These are phyloP conservation scores for Actinopyga echinites DNA, from an alignment of 53 echinoderm and acorn worm species.

Conservation along the genomic window DNA sequence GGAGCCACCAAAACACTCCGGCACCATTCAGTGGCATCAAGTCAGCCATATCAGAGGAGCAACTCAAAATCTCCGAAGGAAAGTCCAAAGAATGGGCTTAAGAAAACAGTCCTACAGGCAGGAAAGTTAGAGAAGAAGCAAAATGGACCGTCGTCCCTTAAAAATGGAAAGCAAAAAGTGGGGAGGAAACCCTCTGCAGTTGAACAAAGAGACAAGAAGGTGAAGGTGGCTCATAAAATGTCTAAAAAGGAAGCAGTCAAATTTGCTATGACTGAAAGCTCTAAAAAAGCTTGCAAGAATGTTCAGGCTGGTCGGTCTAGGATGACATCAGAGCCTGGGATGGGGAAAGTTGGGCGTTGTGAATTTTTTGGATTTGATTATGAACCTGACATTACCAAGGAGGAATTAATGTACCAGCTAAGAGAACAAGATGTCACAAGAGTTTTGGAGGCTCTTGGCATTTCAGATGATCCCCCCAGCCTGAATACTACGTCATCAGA, in stretches of 20 bases:
- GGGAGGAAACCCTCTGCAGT: background rate
- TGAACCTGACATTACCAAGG: slow-evolving; percentile 51
- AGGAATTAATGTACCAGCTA: slow-evolving; percentile 62
- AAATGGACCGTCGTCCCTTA: background rate
- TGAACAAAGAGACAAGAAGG: slow-evolving; percentile 13
- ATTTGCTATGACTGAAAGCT: slow-evolving; percentile 35
- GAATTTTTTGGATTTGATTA: slow-evolving; percentile 40
- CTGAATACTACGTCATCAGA: slow-evolving; percentile 23
- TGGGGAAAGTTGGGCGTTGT: slow-evolving; percentile 17
- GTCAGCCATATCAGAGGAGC: slow-evolving; percentile 18
- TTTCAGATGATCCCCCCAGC: slow-evolving; percentile 52
- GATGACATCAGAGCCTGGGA: slow-evolving; percentile 21
- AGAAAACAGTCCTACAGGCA: background rate
- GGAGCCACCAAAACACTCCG: background rate
- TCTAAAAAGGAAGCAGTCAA: slow-evolving; percentile 26
- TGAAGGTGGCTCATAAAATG: background rate
- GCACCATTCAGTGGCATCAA: slow-evolving; percentile 33
- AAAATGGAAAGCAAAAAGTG: background rate
- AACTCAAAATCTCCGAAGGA: background rate
- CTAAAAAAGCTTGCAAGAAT: background rate
- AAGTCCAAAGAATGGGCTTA: slow-evolving; percentile 12
- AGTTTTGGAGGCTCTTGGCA: slow-evolving; percentile 78
- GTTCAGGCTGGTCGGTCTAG: background rate
- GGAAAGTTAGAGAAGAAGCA: background rate
- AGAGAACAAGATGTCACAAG: slow-evolving; percentile 70